Evolutionary conservation across 2,797 vertebrate species (phyloP).

Genomic region (Alcedo quadribrachys): DNA sequence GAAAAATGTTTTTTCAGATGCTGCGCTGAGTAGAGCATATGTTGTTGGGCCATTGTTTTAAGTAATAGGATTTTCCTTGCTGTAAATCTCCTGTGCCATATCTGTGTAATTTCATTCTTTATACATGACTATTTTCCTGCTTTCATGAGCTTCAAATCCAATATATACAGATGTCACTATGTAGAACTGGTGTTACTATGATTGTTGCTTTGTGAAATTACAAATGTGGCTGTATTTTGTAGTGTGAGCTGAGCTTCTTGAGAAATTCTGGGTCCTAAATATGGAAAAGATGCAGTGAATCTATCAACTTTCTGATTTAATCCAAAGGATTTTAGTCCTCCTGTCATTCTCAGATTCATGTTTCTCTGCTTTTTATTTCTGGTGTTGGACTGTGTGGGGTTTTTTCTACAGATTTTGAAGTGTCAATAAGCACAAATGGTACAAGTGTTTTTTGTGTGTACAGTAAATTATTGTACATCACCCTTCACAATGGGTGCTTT

Average conservation of each 20-base stretch:
- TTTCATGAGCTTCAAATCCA: not conserved
- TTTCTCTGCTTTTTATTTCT: not conserved
- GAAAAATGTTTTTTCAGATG: not conserved
- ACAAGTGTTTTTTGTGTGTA: not conserved
- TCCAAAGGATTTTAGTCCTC: not conserved
- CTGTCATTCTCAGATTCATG: not conserved
- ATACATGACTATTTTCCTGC: not conserved
- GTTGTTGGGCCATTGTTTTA: not conserved
- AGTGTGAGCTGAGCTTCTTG: not conserved
- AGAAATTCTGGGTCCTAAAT: not conserved
- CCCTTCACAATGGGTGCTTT: not conserved
- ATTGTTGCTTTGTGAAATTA: not conserved
- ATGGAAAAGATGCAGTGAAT: not conserved
- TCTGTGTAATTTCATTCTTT: not conserved
- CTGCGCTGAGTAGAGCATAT: not conserved
- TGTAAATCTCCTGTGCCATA: not conserved
- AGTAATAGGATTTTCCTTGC: conserved; percentile 18
- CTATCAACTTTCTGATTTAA: not conserved
- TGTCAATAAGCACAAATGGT: not conserved
- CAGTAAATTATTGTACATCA: not conserved
- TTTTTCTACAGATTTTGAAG: not conserved
- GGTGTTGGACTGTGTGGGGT: not conserved
- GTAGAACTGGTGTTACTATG: not conserved
- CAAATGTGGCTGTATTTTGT: not conserved
- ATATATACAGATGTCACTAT: not conserved